A percentile compares a stretch with the other conserved stretches of the same genome.
Evolutionary conservation across 2,797 vertebrate genomes (phyloP).

Genomic region (Melopsittacus undulatus): DNA sequence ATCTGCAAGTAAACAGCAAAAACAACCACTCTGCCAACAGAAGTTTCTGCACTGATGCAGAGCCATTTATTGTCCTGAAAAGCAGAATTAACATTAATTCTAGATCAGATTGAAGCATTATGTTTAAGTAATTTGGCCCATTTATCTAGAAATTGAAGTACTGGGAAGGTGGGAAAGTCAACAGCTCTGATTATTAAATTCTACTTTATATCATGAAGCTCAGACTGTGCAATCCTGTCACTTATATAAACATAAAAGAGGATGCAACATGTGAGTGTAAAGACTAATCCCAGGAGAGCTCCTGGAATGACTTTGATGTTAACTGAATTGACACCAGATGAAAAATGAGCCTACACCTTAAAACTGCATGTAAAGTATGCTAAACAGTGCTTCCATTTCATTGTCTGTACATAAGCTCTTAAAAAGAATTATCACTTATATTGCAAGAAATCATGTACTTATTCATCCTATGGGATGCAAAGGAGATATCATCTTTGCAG

Average conservation of each 20-base stretch:
- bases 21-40: not conserved
- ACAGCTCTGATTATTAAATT: not conserved
- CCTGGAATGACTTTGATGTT: not conserved
- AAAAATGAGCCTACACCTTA: not conserved
- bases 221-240: not conserved
- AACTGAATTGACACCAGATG: not conserved
- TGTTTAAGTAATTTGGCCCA: not conserved
- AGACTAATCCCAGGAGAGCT: not conserved
- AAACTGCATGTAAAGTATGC: not conserved
- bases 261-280: not conserved
- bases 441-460: not conserved
- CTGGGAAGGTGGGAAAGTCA: not conserved
- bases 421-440: not conserved
- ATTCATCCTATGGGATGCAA: not conserved
- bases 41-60: not conserved
- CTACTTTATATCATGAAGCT: not conserved
- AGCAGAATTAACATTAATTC: not conserved
- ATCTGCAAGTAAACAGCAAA: not conserved
- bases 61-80: not conserved
- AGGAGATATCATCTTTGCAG: not conserved
- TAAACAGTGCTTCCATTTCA: not conserved
- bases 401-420: not conserved
- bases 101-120: not conserved
- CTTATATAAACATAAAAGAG: not conserved
- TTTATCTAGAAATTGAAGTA: not conserved